These are phyloP conservation scores for Monarcha castaneiventris DNA, from an alignment of 2,113 vertebrate genomes.

Conservation along the genomic window DNA sequence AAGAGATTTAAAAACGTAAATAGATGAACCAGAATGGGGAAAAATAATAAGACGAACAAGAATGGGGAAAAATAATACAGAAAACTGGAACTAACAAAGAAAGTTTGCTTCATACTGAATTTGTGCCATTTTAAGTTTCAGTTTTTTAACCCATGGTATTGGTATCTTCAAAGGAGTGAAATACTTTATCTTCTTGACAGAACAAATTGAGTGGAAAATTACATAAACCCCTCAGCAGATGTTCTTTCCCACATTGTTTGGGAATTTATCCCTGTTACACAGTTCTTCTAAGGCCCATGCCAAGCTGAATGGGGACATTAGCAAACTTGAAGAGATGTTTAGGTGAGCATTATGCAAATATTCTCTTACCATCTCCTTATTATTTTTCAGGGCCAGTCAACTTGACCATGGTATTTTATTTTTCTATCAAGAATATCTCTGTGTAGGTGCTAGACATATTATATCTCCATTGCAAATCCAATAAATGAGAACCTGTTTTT, in stretches of 20 bases:
- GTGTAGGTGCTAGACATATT: slow-evolving; percentile 33
- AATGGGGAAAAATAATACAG: not conserved
- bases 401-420: not conserved
- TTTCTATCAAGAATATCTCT: not conserved
- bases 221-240: slow-evolving; percentile 80
- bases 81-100: not conserved
- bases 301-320: slow-evolving; percentile 49
- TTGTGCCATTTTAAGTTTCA: slow-evolving; percentile 50
- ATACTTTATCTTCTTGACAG: slow-evolving; percentile 84
- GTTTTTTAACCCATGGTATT: slow-evolving; percentile 57
- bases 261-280: slow-evolving; percentile 71
- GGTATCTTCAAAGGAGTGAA: slow-evolving; percentile 76
- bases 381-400: not conserved
- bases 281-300: slow-evolving; percentile 64
- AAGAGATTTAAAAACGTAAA: not conserved
- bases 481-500: not conserved
- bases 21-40: not conserved
- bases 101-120: slow-evolving; percentile 34
- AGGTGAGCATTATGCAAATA: slow-evolving; percentile 42
- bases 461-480: slow-evolving; percentile 61
- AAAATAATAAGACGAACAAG: not conserved
- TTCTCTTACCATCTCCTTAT: not conserved
- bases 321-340: slow-evolving; percentile 21
- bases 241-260: slow-evolving; percentile 78
- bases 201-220: slow-evolving; percentile 85